A percentile compares a stretch with the other conserved stretches of the same genome.
These are phyloP conservation scores for Salvelinus alpinus DNA, from an alignment of 2,113 vertebrate species.

Conservation along the genomic window DNA sequence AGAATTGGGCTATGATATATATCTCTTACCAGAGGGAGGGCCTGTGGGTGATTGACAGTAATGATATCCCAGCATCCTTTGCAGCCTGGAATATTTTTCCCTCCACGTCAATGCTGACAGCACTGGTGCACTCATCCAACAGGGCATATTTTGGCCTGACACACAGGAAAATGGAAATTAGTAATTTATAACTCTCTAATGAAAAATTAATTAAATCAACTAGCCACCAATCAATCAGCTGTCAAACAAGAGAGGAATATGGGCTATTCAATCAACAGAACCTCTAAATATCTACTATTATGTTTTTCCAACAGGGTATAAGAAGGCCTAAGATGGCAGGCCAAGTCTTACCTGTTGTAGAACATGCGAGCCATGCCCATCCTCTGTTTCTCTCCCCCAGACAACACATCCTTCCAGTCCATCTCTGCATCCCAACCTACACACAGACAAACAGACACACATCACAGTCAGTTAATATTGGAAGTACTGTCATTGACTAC, in stretches of 20 bases:
- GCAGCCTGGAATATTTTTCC: slow-evolving; percentile 98
- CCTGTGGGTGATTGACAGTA: slow-evolving; percentile 96
- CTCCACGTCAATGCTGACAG: slow-evolving; percentile 98
- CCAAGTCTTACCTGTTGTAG: slow-evolving; percentile 86
- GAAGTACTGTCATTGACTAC: no score
- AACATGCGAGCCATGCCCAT: slow-evolving; percentile 99
- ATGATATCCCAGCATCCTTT: slow-evolving; percentile 89
- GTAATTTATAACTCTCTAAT: neutral
- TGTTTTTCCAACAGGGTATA: no score
- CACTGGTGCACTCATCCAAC: slow-evolving; percentile 96
- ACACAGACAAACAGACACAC: slow-evolving; percentile 8
- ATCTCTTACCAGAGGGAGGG: slow-evolving; percentile 92
- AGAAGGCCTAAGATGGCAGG: neutral
- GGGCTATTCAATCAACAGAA: no score
- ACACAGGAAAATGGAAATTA: slow-evolving; percentile 2
- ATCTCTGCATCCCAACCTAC: slow-evolving; percentile 93
- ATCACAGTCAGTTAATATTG: neutral
- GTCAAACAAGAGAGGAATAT: no score
- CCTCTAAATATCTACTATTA: no score
- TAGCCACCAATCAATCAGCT: neutral
- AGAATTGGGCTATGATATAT: neutral
- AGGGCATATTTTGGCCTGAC: slow-evolving; percentile 93
- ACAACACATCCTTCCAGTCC: slow-evolving; percentile 98
- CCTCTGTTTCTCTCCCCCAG: slow-evolving; percentile 96
- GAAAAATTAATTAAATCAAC: neutral